Conservation (phyloP, 1,140 invertebrate species). For the Anastrepha obliqua region DNA sequence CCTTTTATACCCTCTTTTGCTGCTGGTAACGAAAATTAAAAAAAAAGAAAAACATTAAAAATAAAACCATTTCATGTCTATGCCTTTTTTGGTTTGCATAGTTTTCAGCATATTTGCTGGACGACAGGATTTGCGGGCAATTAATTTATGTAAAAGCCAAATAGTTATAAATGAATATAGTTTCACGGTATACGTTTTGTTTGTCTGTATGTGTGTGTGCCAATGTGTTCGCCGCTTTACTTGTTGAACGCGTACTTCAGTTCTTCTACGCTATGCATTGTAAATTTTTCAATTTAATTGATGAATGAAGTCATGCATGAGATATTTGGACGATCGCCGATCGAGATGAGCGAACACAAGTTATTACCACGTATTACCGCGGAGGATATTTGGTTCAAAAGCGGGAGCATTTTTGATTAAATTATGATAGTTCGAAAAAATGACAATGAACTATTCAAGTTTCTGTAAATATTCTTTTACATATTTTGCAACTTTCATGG, state of each 20-base stretch:
- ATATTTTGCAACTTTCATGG: too few relatives aligned
- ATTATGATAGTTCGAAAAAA: background rate
- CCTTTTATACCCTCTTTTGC: background rate
- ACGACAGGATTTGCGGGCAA: constrained; percentile 72
- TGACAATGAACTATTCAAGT: background rate
- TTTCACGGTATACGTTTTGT: background rate
- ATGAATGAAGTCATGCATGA: constrained; percentile 44
- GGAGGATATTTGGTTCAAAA: background rate
- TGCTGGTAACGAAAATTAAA: background rate
- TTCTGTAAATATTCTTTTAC: too few relatives aligned
- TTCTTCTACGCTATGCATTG: background rate
- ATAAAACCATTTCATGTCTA: background rate
- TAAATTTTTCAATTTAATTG: background rate
- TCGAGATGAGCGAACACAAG: background rate
- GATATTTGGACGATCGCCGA: constrained; percentile 27
- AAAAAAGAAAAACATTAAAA: background rate
- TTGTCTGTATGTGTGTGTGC: too few relatives aligned
- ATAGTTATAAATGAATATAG: background rate
- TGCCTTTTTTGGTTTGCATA: background rate
- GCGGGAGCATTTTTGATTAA: background rate
- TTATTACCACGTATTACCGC: background rate
- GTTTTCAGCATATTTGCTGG: constrained; percentile 47
- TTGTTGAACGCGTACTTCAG: constrained; percentile 35
- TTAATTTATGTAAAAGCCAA: constrained; percentile 65
- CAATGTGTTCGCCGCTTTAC: background rate